Conservation (phyloP, 2,113 vertebrate species). For the Notarius lentiginosus region DNA sequence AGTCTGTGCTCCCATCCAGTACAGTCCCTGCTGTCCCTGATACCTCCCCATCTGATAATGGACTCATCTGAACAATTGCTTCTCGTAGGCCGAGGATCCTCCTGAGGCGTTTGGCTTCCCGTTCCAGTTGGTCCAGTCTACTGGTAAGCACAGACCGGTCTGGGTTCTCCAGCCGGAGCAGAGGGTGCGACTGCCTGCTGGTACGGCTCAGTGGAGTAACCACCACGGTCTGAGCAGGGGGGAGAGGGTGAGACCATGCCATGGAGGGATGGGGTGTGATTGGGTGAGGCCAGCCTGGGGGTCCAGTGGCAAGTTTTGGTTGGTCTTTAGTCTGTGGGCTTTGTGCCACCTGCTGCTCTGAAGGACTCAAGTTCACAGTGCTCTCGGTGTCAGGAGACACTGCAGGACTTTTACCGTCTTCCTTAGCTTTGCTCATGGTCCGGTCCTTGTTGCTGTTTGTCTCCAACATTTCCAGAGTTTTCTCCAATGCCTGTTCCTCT, state of each 20-base stretch:
- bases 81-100: slow-evolving; percentile 58
- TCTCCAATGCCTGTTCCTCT: not conserved
- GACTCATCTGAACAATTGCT: slow-evolving; percentile 58
- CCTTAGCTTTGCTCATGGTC: not conserved
- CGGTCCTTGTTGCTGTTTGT: slow-evolving; percentile 8
- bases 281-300: slow-evolving; percentile 21
- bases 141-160: slow-evolving; percentile 52
- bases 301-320: slow-evolving; percentile 23
- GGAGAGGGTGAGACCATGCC: slow-evolving; percentile 33
- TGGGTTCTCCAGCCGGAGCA: slow-evolving; percentile 36
- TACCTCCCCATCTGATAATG: slow-evolving; percentile 57
- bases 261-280: slow-evolving; percentile 21
- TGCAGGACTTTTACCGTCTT: slow-evolving; percentile 14
- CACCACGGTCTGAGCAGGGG: slow-evolving; percentile 62
- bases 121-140: slow-evolving; percentile 64
- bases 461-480: slow-evolving; percentile 14
- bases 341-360: slow-evolving; percentile 16
- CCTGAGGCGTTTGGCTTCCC: slow-evolving; percentile 62
- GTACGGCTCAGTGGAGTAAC: slow-evolving; percentile 60
- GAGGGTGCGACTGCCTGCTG: slow-evolving; percentile 29
- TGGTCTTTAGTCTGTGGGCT: slow-evolving; percentile 35
- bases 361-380: not conserved
- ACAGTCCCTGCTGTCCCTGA: slow-evolving; percentile 52
- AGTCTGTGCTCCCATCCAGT: slow-evolving; percentile 42
- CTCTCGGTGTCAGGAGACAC: slow-evolving; percentile 5